A percentile compares a stretch with the other conserved stretches of the same genome.
phyloP scores from a whole-genome alignment of 2,888 invertebrate genomes.

The Cartodere bifasciata region DNA sequence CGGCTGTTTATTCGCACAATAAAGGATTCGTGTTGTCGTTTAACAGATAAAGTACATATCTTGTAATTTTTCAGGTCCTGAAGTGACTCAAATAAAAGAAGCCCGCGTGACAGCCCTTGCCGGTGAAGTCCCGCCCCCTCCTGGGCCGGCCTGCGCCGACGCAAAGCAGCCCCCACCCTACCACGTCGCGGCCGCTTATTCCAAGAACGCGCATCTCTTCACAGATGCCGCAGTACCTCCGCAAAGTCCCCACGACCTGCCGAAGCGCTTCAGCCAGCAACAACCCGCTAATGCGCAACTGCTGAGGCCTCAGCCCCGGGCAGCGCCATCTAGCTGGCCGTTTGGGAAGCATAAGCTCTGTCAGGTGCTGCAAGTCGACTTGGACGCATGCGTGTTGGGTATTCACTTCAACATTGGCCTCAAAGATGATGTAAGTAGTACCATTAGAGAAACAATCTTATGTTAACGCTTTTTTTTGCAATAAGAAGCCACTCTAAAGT shows the following conservation, averaged over 20 bases:
- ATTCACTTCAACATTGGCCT: slow-evolving; percentile 21
- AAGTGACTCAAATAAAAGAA: slow-evolving; percentile 33
- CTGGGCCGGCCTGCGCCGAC: slow-evolving; percentile 18
- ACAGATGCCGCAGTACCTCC: slow-evolving; percentile 15
- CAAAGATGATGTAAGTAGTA: slow-evolving; percentile 23
- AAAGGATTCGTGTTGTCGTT: too few relatives aligned
- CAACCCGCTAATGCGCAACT: slow-evolving; percentile 26
- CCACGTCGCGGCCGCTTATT: slow-evolving; percentile 71
- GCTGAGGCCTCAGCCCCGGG: slow-evolving; percentile 25
- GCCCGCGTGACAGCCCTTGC: slow-evolving; percentile 31
- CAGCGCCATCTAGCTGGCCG: slow-evolving; percentile 35
- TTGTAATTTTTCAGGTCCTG: slow-evolving; percentile 19
- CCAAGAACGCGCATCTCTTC: slow-evolving; percentile 63
- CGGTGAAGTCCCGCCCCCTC: slow-evolving; percentile 8
- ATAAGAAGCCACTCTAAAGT: too few relatives aligned
- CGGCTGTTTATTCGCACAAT: too few relatives aligned
- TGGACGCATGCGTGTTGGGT: slow-evolving; percentile 18
- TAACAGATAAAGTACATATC: too few relatives aligned
- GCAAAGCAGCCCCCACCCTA: slow-evolving; percentile 64
- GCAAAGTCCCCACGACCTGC: slow-evolving; percentile 26
- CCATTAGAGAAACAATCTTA: too few relatives aligned
- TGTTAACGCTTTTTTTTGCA: too few relatives aligned
- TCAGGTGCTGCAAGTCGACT: slow-evolving; percentile 33
- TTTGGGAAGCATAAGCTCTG: slow-evolving; percentile 42
- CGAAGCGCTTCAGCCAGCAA: slow-evolving; percentile 27